A percentile compares a stretch with the other conserved stretches of the same genome.
Evolutionary conservation across 2,113 vertebrate species (phyloP).

Genomic region (Myotis lucifugus): DNA sequence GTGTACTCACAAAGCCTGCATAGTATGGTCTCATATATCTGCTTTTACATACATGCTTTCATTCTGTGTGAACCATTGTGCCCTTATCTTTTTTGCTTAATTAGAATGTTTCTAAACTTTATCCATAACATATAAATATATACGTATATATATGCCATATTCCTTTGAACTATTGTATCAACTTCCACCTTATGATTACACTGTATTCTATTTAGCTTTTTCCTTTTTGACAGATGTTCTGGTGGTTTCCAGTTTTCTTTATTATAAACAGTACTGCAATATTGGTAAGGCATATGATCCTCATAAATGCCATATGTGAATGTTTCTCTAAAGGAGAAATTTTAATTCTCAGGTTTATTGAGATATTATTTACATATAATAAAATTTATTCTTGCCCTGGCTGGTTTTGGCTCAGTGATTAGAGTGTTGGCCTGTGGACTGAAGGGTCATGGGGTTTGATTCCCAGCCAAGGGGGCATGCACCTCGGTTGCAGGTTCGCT

Average conservation of each 20-base stretch:
- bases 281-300: not conserved
- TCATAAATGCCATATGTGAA: not conserved
- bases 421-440: too few species aligned
- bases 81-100: not conserved
- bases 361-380: not conserved
- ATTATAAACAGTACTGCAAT: not conserved
- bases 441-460: too few species aligned
- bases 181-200: not conserved
- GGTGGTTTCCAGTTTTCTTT: not conserved
- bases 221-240: not conserved
- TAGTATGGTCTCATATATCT: not conserved
- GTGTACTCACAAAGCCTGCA: not conserved
- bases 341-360: conserved; percentile 14
- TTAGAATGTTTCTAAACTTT: conserved; percentile 16
- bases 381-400: not conserved
- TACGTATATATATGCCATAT: not conserved
- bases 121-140: not conserved
- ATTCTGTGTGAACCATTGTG: not conserved
- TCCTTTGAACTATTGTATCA: not conserved
- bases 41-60: conserved; percentile 7
- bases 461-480: too few species aligned
- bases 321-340: conserved; percentile 5
- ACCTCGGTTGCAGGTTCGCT: too few species aligned
- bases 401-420: too few species aligned
- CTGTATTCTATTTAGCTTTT: not conserved